Percentiles rank a stretch among this genome's conserved stretches.
phyloP scores from a whole-genome alignment of 2,113 vertebrate genomes.

The Vulpes lagopus region DNA sequence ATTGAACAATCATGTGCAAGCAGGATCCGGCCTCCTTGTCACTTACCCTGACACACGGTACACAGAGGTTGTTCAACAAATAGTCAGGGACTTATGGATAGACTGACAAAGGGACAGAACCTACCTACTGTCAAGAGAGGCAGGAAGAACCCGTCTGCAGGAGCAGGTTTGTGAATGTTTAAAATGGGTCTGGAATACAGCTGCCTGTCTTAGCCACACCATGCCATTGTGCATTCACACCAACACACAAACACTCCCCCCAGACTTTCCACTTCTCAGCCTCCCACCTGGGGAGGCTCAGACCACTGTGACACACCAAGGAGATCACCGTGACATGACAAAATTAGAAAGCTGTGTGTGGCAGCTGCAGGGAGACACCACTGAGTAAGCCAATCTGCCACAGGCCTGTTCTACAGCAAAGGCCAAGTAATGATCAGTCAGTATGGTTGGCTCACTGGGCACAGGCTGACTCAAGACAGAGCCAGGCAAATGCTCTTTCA shows the following conservation, averaged over 20 bases:
- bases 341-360: not conserved
- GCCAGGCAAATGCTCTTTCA: not conserved
- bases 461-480: not conserved
- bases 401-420: not conserved
- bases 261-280: not conserved
- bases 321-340: not conserved
- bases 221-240: not conserved
- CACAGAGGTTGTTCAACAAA: not conserved
- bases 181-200: not conserved
- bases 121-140: not conserved
- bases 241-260: no score
- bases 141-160: not conserved
- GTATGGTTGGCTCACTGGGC: not conserved
- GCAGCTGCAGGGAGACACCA: not conserved
- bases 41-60: not conserved
- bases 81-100: not conserved
- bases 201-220: not conserved
- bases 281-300: not conserved
- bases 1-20: not conserved
- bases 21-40: not conserved
- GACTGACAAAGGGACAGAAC: not conserved
- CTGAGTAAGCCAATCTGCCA: not conserved
- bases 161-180: not conserved
- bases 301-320: not conserved
- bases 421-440: not conserved